These are phyloP conservation scores for Anguilla japonica DNA, from an alignment of 2,113 vertebrate genomes.

Conservation along the genomic window DNA sequence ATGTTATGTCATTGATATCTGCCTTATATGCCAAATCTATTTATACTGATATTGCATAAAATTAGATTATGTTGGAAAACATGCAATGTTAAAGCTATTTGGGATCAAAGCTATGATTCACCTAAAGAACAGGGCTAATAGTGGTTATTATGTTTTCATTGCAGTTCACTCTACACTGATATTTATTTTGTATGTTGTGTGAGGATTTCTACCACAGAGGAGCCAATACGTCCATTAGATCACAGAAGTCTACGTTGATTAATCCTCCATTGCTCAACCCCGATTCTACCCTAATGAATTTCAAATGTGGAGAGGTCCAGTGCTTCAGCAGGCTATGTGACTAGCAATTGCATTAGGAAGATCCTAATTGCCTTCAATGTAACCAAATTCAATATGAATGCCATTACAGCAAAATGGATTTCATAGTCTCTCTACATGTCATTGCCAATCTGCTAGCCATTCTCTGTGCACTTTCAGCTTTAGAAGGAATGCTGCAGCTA, in stretches of 20 bases:
- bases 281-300: constrained; percentile 80
- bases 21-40: too few relatives aligned
- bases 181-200: not conserved
- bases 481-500: not conserved
- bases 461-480: not conserved
- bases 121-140: not conserved
- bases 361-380: constrained; percentile 79
- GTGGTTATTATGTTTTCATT: not conserved
- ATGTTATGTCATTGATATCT: too few relatives aligned
- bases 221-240: constrained; percentile 63
- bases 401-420: constrained; percentile 74
- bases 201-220: not conserved
- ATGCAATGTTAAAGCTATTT: too few relatives aligned
- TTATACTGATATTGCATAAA: too few relatives aligned
- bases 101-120: not conserved
- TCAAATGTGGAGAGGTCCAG: constrained; percentile 76
- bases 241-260: constrained; percentile 76
- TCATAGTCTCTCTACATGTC: constrained; percentile 63
- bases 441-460: not conserved
- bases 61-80: too few relatives aligned
- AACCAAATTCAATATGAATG: constrained; percentile 81
- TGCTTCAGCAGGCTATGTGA: constrained; percentile 73
- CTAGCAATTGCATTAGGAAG: constrained; percentile 75
- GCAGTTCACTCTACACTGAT: not conserved
- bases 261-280: constrained; percentile 73